Conservation (phyloP, 2,888 invertebrate genomes). For the Abrostola tripartita region DNA sequence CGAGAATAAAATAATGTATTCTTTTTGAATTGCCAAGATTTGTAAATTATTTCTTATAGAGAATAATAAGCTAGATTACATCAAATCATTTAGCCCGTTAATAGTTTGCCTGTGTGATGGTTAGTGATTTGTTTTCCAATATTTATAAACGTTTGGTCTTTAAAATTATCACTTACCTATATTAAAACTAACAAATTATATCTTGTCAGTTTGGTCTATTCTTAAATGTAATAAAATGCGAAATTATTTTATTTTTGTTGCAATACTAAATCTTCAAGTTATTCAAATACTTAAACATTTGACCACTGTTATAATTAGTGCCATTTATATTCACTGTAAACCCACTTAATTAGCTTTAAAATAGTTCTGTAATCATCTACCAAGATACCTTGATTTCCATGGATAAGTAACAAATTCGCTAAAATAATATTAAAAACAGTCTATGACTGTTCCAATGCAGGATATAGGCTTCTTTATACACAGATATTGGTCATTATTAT, state of each 20-base stretch:
- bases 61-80: not conserved
- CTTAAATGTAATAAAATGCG: not conserved
- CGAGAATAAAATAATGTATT: not conserved
- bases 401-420: not conserved
- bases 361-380: constrained; percentile 36
- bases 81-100: not conserved
- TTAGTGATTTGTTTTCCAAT: not conserved
- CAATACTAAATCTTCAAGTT: constrained; percentile 1
- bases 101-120: not conserved
- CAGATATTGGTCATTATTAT: no score
- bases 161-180: not conserved
- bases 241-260: constrained; percentile 2
- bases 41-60: not conserved
- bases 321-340: constrained; percentile 28
- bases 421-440: no score
- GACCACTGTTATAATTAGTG: constrained; percentile 29
- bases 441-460: no score
- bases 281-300: constrained; percentile 4
- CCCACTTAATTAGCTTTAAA: constrained; percentile 49
- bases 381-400: constrained; percentile 21
- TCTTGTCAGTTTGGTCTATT: not conserved
- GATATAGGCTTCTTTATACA: no score
- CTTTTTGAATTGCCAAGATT: not conserved
- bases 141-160: not conserved
- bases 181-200: not conserved